Conservation (phyloP, 2,797 vertebrate genomes). For the Rhinichthys osculus region DNA sequence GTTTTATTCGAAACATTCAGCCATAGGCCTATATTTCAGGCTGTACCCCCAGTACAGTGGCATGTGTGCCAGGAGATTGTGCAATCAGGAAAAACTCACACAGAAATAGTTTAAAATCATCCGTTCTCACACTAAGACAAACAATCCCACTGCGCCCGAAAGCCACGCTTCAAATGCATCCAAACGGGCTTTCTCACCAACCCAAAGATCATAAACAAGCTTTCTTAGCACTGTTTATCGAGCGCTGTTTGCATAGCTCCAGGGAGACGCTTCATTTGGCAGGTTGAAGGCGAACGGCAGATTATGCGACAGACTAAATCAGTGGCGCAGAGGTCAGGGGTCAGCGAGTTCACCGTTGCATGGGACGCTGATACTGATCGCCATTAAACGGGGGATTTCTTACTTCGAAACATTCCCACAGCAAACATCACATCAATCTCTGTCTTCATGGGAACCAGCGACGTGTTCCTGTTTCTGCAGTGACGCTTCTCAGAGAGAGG, state of each 20-base stretch:
- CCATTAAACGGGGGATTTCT: neutral
- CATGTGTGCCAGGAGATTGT: constrained; percentile 32
- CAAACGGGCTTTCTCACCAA: neutral
- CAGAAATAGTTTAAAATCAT: constrained; percentile 4
- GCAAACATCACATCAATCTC: constrained; percentile 20
- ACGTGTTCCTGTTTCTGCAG: neutral
- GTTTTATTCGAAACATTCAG: constrained; percentile 25
- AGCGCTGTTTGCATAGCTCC: neutral
- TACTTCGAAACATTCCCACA: neutral
- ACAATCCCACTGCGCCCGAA: neutral
- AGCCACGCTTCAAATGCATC: neutral
- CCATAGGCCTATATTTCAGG: constrained; percentile 14
- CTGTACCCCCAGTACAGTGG: neutral
- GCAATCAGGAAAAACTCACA: constrained; percentile 4
- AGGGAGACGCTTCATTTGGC: neutral
- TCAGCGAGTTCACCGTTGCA: neutral
- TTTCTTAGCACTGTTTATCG: neutral
- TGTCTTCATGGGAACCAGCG: constrained; percentile 19
- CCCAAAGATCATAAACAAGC: neutral
- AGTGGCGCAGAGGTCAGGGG: neutral
- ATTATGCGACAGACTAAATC: neutral
- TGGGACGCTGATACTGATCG: constrained; percentile 6
- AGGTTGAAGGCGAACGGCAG: neutral
- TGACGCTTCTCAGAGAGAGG: neutral
- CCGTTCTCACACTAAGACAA: constrained; percentile 3